Evolutionary conservation across 2,888 invertebrate genomes (phyloP).

Genomic region (Plebejus melissa): DNA sequence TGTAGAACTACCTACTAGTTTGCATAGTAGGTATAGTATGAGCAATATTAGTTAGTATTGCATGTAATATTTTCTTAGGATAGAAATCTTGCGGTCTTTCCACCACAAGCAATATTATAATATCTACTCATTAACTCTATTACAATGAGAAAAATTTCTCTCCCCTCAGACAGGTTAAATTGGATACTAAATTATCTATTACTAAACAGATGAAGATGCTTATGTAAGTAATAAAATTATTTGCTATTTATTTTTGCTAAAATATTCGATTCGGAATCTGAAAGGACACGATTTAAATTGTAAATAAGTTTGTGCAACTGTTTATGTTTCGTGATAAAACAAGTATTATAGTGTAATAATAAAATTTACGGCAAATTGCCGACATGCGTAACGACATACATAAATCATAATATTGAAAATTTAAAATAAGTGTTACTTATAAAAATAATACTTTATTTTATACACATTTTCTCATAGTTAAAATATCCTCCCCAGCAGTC

Average conservation of each 20-base stretch:
- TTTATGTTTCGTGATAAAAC: slow-evolving; percentile 3
- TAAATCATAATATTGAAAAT: neutral
- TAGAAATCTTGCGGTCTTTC: slow-evolving; percentile 51
- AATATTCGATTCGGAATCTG: slow-evolving; percentile 2
- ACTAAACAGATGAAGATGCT: neutral
- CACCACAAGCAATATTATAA: slow-evolving; percentile 44
- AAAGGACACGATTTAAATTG: slow-evolving; percentile 13
- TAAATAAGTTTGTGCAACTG: neutral
- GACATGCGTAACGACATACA: neutral
- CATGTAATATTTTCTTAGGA: slow-evolving; percentile 33
- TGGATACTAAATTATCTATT: neutral
- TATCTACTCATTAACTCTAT: slow-evolving; percentile 33
- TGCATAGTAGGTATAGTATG: neutral
- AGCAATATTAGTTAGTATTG: neutral
- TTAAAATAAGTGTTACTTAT: neutral
- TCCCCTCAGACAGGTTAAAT: neutral
- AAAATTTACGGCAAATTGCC: neutral
- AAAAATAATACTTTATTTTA: neutral
- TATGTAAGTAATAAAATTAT: neutral
- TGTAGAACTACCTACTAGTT: neutral
- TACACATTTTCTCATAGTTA: neutral
- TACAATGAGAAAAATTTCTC: slow-evolving; percentile 10
- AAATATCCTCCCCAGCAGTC: neutral
- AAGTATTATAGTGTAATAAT: neutral
- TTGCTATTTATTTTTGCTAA: slow-evolving; percentile 6